Evolutionary conservation across 2,888 invertebrate species (phyloP).

Genomic region (Drosophila longiperda): DNA sequence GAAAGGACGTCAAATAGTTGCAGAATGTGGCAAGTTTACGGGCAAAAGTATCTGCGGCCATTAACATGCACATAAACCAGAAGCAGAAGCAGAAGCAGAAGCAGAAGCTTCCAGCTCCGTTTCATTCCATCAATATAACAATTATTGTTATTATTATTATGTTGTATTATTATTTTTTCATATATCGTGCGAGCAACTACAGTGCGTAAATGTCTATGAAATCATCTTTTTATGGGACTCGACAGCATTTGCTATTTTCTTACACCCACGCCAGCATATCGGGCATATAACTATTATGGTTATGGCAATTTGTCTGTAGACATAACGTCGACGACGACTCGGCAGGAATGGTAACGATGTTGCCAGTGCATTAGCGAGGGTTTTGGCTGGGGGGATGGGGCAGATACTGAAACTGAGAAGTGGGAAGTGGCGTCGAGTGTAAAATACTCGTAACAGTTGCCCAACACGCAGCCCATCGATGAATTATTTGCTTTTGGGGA

Average conservation of each 20-base stretch:
- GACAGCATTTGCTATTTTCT: constrained; percentile 42
- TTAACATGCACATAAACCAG: constrained; percentile 66
- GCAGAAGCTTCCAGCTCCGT: constrained; percentile 33
- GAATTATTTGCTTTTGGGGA: constrained; percentile 68
- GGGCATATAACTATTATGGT: constrained; percentile 75
- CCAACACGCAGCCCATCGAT: constrained; percentile 77
- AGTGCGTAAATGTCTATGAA: constrained; percentile 79
- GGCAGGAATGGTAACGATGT: constrained; percentile 33
- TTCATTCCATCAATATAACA: constrained; percentile 67
- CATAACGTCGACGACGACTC: constrained; percentile 63
- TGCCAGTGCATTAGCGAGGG: constrained; percentile 46
- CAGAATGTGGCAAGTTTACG: constrained; percentile 28
- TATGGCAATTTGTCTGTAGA: constrained; percentile 83
- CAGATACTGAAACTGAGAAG: background rate
- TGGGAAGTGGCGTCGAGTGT: constrained; percentile 43
- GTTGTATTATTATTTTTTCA: constrained; percentile 74
- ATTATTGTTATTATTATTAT: constrained; percentile 79
- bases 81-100: constrained; percentile 34
- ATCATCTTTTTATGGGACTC: constrained; percentile 79
- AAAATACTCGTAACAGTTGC: constrained; percentile 78
- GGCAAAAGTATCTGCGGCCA: constrained; percentile 41
- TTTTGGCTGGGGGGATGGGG: background rate
- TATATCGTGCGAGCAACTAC: constrained; percentile 33
- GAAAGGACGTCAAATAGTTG: constrained; percentile 41
- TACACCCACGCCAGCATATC: constrained; percentile 33